phyloP scores from a whole-genome alignment of 2,797 vertebrate species.

The Trematocara caparti region DNA sequence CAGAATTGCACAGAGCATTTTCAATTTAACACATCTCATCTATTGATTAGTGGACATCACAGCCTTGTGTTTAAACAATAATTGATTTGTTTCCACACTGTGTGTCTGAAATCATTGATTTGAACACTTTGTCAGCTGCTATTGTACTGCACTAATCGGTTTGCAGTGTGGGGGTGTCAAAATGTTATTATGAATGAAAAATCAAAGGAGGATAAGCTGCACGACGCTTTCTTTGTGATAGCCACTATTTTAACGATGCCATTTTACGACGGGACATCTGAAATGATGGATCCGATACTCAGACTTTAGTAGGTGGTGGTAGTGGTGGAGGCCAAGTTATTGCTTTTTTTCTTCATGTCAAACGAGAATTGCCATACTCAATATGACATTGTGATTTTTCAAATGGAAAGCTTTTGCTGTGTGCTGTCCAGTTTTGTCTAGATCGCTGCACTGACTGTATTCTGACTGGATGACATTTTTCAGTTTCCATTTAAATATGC shows the following conservation, averaged over 20 bases:
- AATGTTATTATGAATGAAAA: slow-evolving; percentile 71
- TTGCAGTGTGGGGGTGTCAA: slow-evolving; percentile 59
- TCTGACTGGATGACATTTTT: background rate
- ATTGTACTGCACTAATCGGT: slow-evolving; percentile 75
- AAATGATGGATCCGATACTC: background rate
- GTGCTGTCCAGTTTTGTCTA: background rate
- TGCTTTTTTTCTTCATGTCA: background rate
- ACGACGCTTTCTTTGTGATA: background rate
- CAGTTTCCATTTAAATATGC: background rate
- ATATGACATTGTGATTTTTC: background rate
- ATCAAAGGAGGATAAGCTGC: background rate
- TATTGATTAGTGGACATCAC: slow-evolving; percentile 60
- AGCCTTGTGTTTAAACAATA: slow-evolving; percentile 76
- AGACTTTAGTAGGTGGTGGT: background rate
- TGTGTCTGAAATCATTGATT: slow-evolving; percentile 78
- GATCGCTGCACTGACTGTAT: background rate
- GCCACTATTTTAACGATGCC: background rate
- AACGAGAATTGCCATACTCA: background rate
- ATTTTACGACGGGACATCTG: background rate
- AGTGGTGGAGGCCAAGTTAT: background rate
- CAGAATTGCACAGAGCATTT: background rate
- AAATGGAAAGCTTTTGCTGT: background rate
- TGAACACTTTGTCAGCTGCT: slow-evolving; percentile 76
- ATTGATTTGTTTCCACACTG: slow-evolving; percentile 80
- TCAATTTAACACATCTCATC: slow-evolving; percentile 12